These are phyloP conservation scores for Heliconius congener DNA, from an alignment of 1,140 invertebrate genomes.

Conservation along the genomic window DNA sequence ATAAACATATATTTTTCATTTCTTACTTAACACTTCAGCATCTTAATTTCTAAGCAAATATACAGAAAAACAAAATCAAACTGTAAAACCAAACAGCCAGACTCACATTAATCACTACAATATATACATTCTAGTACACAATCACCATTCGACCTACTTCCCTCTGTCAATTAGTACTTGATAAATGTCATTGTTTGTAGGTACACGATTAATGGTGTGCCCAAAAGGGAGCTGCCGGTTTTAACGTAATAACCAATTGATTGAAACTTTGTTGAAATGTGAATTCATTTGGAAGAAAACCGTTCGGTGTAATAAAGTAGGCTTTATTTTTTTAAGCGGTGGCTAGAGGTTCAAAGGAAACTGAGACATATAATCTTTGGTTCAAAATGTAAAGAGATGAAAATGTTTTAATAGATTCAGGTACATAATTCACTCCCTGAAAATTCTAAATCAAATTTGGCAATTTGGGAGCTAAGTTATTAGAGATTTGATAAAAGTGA, in stretches of 20 bases:
- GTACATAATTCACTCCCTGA: too few relatives aligned
- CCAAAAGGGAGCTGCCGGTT: background rate
- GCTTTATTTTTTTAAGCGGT: background rate
- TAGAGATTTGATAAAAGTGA: too few relatives aligned
- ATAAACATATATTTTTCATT: too few relatives aligned
- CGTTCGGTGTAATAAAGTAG: background rate
- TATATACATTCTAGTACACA: background rate
- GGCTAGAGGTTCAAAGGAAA: too few relatives aligned
- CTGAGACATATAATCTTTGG: too few relatives aligned
- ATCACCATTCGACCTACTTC: constrained; percentile 15
- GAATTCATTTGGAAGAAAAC: background rate
- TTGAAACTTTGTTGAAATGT: constrained; percentile 10
- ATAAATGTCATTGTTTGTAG: constrained; percentile 30
- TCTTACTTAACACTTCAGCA: too few relatives aligned
- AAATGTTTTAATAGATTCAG: too few relatives aligned
- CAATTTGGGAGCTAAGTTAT: too few relatives aligned
- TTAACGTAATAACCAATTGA: constrained; percentile 10
- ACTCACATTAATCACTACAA: background rate
- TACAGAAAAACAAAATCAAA: background rate
- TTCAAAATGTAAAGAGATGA: too few relatives aligned
- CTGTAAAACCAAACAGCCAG: background rate
- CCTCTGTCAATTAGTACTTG: constrained; percentile 31
- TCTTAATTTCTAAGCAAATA: background rate
- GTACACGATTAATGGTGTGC: constrained; percentile 19
- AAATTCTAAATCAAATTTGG: too few relatives aligned